phyloP scores from a whole-genome alignment of 2,113 vertebrate genomes.

The Alethe diademata region DNA sequence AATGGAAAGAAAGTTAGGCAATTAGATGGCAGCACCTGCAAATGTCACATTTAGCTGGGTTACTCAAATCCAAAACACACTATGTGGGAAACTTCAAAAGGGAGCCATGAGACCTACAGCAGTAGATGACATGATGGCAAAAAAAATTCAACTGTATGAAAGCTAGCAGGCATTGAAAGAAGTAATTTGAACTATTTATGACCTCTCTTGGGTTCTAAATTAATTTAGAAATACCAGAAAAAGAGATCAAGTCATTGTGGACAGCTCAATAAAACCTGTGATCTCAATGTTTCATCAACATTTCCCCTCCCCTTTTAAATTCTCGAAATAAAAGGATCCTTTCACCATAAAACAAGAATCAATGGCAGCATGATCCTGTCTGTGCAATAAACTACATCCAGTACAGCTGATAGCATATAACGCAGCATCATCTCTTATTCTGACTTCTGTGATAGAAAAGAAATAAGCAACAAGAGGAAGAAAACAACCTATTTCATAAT shows the following conservation, averaged over 20 bases:
- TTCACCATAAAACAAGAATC: not conserved
- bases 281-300: not conserved
- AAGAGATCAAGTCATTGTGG: not conserved
- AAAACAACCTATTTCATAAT: not conserved
- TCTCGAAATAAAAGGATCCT: not conserved
- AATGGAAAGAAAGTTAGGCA: not conserved
- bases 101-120: not conserved
- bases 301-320: not conserved
- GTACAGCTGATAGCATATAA: not conserved
- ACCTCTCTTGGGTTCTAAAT: not conserved
- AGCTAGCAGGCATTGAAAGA: not conserved
- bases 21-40: not conserved
- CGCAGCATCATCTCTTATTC: not conserved
- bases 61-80: not conserved
- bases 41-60: not conserved
- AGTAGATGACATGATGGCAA: not conserved
- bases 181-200: not conserved
- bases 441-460: not conserved
- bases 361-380: not conserved
- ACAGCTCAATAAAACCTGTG: not conserved
- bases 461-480: not conserved
- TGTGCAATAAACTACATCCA: not conserved
- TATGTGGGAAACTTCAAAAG: not conserved
- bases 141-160: not conserved
- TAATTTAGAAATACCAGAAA: not conserved